Percentiles rank a stretch among this genome's conserved stretches.
These are phyloP conservation scores for Sebastes steindachneri DNA, from an alignment of 2,797 vertebrate genomes.

Conservation along the genomic window DNA sequence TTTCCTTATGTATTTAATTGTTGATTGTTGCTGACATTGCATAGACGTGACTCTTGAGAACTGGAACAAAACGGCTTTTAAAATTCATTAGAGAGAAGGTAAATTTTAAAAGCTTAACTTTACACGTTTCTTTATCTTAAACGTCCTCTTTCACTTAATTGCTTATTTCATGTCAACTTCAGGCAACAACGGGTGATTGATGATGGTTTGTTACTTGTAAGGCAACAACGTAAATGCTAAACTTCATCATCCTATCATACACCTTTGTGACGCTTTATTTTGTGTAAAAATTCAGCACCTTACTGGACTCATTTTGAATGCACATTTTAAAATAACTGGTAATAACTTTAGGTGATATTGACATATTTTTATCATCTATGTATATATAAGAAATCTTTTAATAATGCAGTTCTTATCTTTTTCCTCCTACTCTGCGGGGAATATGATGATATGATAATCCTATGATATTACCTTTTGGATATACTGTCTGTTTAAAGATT, in stretches of 20 bases:
- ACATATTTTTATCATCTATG: conserved; percentile 39
- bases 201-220: conserved; percentile 33
- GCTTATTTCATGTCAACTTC: conserved; percentile 44
- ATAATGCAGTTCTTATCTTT: conserved; percentile 66
- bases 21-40: conserved; percentile 76
- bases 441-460: conserved; percentile 63
- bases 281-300: conserved; percentile 11
- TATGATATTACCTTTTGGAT: conserved; percentile 66
- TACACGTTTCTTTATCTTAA: conserved; percentile 21
- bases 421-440: conserved; percentile 35
- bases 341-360: conserved; percentile 38
- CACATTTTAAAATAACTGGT: conserved; percentile 23
- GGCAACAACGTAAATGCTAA: conserved; percentile 10
- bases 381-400: conserved; percentile 51
- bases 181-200: conserved; percentile 37
- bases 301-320: conserved; percentile 8
- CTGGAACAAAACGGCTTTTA: conserved; percentile 56
- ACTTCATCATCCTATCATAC: conserved; percentile 14
- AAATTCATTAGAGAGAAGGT: conserved; percentile 42
- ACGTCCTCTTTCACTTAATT: conserved; percentile 46
- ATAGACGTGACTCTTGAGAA: conserved; percentile 44
- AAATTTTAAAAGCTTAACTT: conserved; percentile 49
- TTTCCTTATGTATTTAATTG: conserved; percentile 77
- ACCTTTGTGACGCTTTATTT: conserved; percentile 9
- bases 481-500: conserved; percentile 61